Evolutionary conservation across 1,140 invertebrate species (phyloP).

Genomic region (Plodia interpunctella): DNA sequence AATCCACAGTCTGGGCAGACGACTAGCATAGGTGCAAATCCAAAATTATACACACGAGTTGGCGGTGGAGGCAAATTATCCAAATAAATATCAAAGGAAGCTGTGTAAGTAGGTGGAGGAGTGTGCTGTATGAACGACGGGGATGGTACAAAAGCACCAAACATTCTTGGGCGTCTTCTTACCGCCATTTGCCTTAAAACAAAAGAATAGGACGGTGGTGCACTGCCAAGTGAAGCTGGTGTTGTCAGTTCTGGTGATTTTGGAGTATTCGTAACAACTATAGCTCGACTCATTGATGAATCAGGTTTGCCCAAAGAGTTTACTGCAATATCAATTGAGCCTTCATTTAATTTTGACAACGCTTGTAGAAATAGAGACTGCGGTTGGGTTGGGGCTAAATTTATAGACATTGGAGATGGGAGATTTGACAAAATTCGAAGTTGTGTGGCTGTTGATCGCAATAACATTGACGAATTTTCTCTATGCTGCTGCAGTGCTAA

Average conservation of each 20-base stretch:
- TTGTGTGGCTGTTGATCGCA: conserved; percentile 1
- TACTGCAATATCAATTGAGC: conserved; percentile 24
- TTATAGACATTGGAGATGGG: conserved; percentile 27
- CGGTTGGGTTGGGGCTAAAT: conserved; percentile 25
- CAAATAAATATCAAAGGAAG: conserved; percentile 64
- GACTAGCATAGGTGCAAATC: conserved; percentile 51
- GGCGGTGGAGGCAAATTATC: conserved; percentile 46
- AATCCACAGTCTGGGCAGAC: conserved; percentile 63
- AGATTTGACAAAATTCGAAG: conserved; percentile 11
- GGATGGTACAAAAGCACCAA: conserved; percentile 66
- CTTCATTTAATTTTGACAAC: conserved; percentile 50
- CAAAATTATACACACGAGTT: conserved; percentile 45
- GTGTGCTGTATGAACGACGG: conserved; percentile 60
- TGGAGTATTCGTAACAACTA: not conserved
- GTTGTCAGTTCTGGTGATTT: conserved; percentile 39
- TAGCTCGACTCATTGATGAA: not conserved
- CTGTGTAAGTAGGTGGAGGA: conserved; percentile 62
- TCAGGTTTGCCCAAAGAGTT: conserved; percentile 11
- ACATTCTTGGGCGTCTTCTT: conserved; percentile 49
- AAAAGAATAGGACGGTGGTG: conserved; percentile 69
- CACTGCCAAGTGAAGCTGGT: conserved; percentile 59
- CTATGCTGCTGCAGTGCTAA: not conserved
- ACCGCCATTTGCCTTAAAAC: conserved; percentile 60
- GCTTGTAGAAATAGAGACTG: conserved; percentile 51
- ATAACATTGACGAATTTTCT: not conserved